Base-by-base conservation (phyloP, 2,888 invertebrate species). In the Apamea epomidion region DNA sequence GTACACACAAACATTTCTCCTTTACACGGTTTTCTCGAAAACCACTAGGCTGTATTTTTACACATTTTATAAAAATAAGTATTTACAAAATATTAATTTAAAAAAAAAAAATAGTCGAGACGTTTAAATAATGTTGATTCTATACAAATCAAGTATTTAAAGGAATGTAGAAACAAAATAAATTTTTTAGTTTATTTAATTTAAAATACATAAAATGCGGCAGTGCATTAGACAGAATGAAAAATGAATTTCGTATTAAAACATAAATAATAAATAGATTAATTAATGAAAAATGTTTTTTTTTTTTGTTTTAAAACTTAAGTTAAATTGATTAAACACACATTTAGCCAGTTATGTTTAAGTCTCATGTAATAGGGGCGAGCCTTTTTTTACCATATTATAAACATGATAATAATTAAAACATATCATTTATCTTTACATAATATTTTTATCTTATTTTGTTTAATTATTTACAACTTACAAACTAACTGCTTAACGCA, bases 161-260 rank as follows among this genome's bases (percentile, higher is more conserved):
- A 58, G 84, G 84, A 84, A 84, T 84, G 84, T 85, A 72, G 21
- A 18, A 74, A 75, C 18, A 70, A 79, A 67, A 74, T 48, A 71
- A 18, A 45, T 48, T 58, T 72, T n/a, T 67, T 54, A 25, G 0
- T 25, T 18, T 29, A 32, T 2, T 18, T n/a, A 25, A 25, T n/a
- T n/a, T 58, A 32, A 60, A 37, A 69, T 79, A 79, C 18, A 29
- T 25, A 58, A 29, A 48, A 51, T 0, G 14, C 14, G 74, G 48
- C 84, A 83, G 68, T 80, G 21, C 4, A 6, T 37, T 65, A 71
- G 1, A 84, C 54, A 84, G 78, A 58, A 64, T 58, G 16, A 32
- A 16, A n/a, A 60, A 29, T 48, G 1, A 25, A 2, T 5, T 51
- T 69, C n/a, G 8, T 54, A n/a, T 54, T 25, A 64, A 77, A 25